phyloP scores from a whole-genome alignment of 1,140 invertebrate genomes.

The Condylostylus longicornis region DNA sequence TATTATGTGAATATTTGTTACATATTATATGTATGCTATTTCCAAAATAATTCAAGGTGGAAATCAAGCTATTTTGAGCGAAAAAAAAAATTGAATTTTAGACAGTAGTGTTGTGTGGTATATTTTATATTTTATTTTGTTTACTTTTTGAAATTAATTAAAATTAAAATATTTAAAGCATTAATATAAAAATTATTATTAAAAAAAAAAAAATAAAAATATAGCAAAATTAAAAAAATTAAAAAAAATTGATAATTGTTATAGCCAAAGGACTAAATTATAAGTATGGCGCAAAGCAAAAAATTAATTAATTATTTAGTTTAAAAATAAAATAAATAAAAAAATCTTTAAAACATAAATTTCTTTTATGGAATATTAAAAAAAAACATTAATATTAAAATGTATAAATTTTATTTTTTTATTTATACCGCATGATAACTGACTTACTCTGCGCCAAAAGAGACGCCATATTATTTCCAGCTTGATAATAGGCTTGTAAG shows the following conservation, averaged over 20 bases:
- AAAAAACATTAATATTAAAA: neutral
- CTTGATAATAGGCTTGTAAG: constrained; percentile 15
- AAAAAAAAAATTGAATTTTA: too few relatives aligned
- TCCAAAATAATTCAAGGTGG: too few relatives aligned
- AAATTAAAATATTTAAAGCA: neutral
- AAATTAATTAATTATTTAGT: too few relatives aligned
- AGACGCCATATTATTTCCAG: constrained; percentile 48
- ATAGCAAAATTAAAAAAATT: neutral
- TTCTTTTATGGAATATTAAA: neutral
- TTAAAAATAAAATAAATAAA: neutral
- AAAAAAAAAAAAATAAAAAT: neutral
- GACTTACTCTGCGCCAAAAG: constrained; percentile 65
- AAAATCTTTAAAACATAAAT: neutral
- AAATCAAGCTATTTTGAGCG: too few relatives aligned
- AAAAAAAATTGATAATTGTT: too few relatives aligned
- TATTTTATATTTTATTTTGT: too few relatives aligned
- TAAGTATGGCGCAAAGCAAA: too few relatives aligned
- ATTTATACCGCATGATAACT: constrained; percentile 32
- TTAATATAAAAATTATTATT: neutral
- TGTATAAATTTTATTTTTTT: constrained; percentile 1
- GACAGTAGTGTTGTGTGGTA: too few relatives aligned
- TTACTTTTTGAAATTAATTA: too few relatives aligned
- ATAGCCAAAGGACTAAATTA: too few relatives aligned
- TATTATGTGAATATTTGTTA: too few relatives aligned
- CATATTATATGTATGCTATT: too few relatives aligned